A percentile compares a stretch with the other conserved stretches of the same genome.
These are phyloP conservation scores for Ophraella communa DNA, from an alignment of 2,888 invertebrate species.

Conservation along the genomic window DNA sequence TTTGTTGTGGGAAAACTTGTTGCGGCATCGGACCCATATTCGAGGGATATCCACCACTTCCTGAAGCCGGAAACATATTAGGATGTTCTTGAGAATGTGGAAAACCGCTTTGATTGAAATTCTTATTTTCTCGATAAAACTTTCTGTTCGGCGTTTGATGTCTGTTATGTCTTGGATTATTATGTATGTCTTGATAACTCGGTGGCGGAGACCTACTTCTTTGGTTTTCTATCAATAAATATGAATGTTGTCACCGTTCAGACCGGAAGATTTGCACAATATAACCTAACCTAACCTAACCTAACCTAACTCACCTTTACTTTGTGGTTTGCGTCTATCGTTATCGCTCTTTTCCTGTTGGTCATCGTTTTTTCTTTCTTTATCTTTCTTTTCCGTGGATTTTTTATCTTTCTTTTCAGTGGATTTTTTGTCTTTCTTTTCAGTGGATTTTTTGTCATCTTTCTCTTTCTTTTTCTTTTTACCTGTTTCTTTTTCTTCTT, in stretches of 20 bases:
- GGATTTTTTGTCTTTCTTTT: not conserved
- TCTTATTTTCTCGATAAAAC: not conserved
- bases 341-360: not conserved
- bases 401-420: constrained; percentile 5
- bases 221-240: not conserved
- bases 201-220: not conserved
- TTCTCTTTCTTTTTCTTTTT: not conserved
- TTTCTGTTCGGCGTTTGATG: too few species aligned
- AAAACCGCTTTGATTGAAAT: not conserved
- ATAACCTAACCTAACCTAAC: too few species aligned
- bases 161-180: not conserved
- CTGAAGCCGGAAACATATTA: too few species aligned
- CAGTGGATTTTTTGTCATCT: not conserved
- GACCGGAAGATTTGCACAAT: too few species aligned
- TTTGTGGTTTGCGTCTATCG: not conserved
- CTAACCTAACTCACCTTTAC: too few species aligned
- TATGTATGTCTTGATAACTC: not conserved
- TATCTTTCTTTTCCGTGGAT: not conserved
- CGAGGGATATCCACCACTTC: too few species aligned
- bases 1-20: too few species aligned
- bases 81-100: too few species aligned
- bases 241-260: too few species aligned
- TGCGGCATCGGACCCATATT: too few species aligned
- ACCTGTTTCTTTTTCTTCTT: not conserved
- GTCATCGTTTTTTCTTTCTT: constrained; percentile 4